Evolutionary conservation across 2,113 vertebrate species (phyloP).

Genomic region (Tiliqua scincoides): DNA sequence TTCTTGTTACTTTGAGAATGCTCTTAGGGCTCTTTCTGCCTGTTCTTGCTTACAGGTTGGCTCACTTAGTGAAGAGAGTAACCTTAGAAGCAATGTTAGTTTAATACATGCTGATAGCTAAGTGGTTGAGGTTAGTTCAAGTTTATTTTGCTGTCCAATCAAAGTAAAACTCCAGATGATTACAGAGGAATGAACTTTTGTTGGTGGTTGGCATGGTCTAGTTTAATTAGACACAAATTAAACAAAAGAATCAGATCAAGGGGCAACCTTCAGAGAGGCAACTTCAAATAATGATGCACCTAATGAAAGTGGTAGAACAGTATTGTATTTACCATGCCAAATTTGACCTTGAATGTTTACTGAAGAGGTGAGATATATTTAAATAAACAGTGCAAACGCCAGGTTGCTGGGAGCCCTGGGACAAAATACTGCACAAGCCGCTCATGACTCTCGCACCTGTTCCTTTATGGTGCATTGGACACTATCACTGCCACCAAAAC

Average conservation of each 20-base stretch:
- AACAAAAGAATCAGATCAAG: constrained; percentile 29
- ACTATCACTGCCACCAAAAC: too few relatives aligned
- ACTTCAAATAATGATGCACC: not conserved
- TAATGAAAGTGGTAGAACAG: not conserved
- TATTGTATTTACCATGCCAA: not conserved
- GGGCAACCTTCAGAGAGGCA: constrained; percentile 58
- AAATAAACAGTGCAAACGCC: not conserved
- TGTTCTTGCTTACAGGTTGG: constrained; percentile 51
- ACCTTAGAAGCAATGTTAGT: constrained; percentile 47
- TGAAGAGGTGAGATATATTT: too few relatives aligned
- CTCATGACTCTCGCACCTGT: too few relatives aligned
- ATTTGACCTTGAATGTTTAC: too few relatives aligned
- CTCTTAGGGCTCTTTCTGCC: constrained; percentile 24
- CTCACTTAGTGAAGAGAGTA: constrained; percentile 49
- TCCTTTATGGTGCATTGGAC: too few relatives aligned
- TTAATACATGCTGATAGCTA: constrained; percentile 48
- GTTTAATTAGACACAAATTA: fast-evolving
- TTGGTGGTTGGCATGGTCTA: constrained; percentile 1
- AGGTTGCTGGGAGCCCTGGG: too few relatives aligned
- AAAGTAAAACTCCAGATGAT: constrained; percentile 39
- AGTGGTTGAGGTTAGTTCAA: constrained; percentile 47
- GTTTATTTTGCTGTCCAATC: constrained; percentile 47
- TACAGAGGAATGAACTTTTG: constrained; percentile 23
- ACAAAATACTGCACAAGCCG: too few relatives aligned
- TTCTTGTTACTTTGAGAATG: constrained; percentile 34